Conservation (phyloP, 2,888 invertebrate species). For the Arrhopalites spinosus region DNA sequence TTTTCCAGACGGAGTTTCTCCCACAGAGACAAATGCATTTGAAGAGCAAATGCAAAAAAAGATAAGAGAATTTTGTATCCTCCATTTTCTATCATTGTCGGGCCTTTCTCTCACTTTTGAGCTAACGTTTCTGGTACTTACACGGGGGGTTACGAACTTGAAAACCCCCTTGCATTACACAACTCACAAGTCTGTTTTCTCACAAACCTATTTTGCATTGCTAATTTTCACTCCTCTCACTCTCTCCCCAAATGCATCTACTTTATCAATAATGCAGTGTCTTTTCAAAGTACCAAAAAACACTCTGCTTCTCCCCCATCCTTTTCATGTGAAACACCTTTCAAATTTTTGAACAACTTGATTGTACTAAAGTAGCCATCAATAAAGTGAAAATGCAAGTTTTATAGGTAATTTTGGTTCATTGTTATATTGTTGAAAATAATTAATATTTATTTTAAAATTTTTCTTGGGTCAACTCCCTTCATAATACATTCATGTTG, state of each 20-base stretch:
- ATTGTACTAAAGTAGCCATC: too few relatives aligned
- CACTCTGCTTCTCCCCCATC: slow-evolving; percentile 9
- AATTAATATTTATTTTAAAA: too few relatives aligned
- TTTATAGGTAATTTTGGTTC: too few relatives aligned
- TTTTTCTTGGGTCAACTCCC: too few relatives aligned
- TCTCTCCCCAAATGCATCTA: not conserved
- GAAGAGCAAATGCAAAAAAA: not conserved
- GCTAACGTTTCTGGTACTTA: not conserved
- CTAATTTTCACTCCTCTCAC: slow-evolving; percentile 25
- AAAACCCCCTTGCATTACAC: slow-evolving; percentile 38
- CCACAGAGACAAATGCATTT: not conserved
- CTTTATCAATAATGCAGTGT: slow-evolving; percentile 26
- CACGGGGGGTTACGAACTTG: slow-evolving; percentile 26
- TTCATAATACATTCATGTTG: too few relatives aligned
- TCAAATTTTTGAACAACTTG: not conserved
- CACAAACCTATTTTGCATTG: slow-evolving; percentile 35
- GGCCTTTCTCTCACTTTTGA: not conserved
- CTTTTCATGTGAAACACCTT: not conserved
- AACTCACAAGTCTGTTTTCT: not conserved
- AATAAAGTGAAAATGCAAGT: too few relatives aligned
- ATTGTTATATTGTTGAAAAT: too few relatives aligned
- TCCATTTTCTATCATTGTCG: too few relatives aligned
- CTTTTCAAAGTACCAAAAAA: not conserved
- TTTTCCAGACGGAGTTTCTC: slow-evolving; percentile 27
- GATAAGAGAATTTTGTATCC: slow-evolving; percentile 18